Evolutionary conservation across 2,113 vertebrate species (phyloP).

Genomic region (Phalacrocorax brasilianus): DNA sequence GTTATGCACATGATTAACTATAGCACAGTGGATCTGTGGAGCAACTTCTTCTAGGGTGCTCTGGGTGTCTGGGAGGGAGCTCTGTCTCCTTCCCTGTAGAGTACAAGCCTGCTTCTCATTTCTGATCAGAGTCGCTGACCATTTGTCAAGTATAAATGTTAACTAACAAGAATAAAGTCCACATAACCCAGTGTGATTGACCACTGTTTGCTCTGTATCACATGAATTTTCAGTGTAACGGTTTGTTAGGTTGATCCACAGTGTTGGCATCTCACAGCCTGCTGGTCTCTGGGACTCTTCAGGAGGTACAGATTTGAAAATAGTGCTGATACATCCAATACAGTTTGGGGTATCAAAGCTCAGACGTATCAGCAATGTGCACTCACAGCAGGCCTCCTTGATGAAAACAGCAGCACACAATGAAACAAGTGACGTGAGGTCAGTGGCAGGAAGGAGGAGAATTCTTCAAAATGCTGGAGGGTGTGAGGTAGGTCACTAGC

Average conservation of each 20-base stretch:
- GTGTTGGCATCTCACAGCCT: not conserved
- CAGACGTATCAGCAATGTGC: not conserved
- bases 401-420: not conserved
- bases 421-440: not conserved
- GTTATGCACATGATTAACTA: not conserved
- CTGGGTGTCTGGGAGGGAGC: not conserved
- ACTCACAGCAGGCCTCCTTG: not conserved
- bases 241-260: not conserved
- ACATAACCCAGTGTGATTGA: not conserved
- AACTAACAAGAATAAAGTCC: not conserved
- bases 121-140: not conserved
- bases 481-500: not conserved
- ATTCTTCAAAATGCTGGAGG: not conserved
- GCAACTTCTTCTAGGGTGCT: not conserved
- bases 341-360: not conserved
- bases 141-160: not conserved
- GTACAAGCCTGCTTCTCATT: not conserved
- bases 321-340: not conserved
- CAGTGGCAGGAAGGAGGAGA: not conserved
- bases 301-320: not conserved
- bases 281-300: not conserved
- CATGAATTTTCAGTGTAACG: rapidly evolving
- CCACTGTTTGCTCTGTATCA: not conserved
- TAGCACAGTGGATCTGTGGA: not conserved
- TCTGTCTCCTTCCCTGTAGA: not conserved